These are phyloP conservation scores for Siphlonurus alternatus DNA, from an alignment of 2,888 invertebrate genomes.

Conservation along the genomic window DNA sequence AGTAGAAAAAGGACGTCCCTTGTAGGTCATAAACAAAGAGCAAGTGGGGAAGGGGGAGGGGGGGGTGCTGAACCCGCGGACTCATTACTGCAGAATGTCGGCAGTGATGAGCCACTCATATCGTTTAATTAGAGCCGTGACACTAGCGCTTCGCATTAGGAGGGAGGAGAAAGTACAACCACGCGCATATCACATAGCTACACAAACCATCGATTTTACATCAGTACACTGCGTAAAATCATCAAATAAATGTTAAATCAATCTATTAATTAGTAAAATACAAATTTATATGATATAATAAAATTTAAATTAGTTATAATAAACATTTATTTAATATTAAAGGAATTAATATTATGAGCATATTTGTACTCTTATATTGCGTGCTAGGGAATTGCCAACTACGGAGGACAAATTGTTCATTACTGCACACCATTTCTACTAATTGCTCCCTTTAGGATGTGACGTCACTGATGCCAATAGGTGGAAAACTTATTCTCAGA, in stretches of 20 bases:
- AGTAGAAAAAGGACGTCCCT: background rate
- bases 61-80: background rate
- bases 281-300: background rate
- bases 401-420: conserved; percentile 2
- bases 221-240: too few relatives aligned
- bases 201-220: background rate
- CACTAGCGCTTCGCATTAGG: background rate
- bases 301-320: background rate
- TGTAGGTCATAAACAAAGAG: background rate
- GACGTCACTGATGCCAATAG: background rate
- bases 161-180: background rate
- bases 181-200: background rate
- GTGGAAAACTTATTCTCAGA: background rate
- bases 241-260: background rate
- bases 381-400: conserved; percentile 2
- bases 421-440: background rate
- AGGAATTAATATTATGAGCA: background rate
- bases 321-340: background rate
- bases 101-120: conserved; percentile 2
- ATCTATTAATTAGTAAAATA: background rate
- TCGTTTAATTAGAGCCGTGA: conserved; percentile 3
- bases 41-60: background rate
- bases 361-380: background rate
- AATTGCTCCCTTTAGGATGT: conserved; percentile 2
- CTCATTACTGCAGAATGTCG: conserved; percentile 4